Percentiles rank a stretch among this genome's conserved stretches.
Conservation (phyloP, 2,113 vertebrate genomes). For the Semnornis frantzii region DNA sequence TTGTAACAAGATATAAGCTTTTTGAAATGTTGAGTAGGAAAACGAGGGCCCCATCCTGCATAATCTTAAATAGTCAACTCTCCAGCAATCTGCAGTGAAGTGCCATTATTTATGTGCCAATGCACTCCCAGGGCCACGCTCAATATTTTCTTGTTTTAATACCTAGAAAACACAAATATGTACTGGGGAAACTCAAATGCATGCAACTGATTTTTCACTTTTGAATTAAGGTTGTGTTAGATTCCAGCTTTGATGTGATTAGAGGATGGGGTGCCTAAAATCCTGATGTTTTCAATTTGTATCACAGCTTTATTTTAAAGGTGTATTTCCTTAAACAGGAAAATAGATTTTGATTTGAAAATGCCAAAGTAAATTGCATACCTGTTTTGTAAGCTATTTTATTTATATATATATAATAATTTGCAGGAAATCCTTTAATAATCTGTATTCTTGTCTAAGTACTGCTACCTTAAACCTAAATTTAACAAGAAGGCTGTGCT, state of each 20-base stretch:
- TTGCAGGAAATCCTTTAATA: conserved; percentile 2
- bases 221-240: not conserved
- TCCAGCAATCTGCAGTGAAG: not conserved
- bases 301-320: conserved; percentile 37
- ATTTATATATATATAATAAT: conserved; percentile 23
- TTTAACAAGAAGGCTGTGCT: conserved; percentile 52
- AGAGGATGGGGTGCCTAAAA: not conserved
- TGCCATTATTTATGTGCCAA: not conserved
- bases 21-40: not conserved
- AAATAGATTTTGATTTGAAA: conserved; percentile 33
- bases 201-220: not conserved
- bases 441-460: conserved; percentile 43
- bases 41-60: not conserved
- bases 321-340: not conserved
- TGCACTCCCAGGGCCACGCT: not conserved
- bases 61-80: not conserved
- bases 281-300: conserved; percentile 7
- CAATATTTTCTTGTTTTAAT: not conserved
- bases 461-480: conserved; percentile 58
- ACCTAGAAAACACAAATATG: not conserved
- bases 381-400: conserved; percentile 55
- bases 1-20: not conserved
- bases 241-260: conserved; percentile 18
- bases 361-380: conserved; percentile 16
- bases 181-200: not conserved